Conservation (phyloP, 23 tunicate genomes). For the Trididemnum miniatum region DNA sequence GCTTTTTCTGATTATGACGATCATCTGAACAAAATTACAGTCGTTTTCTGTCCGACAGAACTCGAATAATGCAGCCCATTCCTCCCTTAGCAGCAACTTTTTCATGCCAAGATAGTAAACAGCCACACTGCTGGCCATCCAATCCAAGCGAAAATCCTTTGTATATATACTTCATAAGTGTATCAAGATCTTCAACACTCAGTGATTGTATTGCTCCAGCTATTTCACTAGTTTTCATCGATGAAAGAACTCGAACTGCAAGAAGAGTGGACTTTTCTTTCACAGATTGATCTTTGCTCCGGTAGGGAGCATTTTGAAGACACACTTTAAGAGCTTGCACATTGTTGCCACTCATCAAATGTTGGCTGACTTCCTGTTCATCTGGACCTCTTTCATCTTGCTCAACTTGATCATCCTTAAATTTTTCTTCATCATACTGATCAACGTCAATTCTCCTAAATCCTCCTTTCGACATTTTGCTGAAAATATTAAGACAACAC, state of each 20-base stretch:
- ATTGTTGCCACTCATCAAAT: conserved; percentile 48
- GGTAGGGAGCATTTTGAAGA: conserved; percentile 65
- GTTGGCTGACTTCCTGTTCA: conserved; percentile 48
- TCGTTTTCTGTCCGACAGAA: conserved; percentile 73
- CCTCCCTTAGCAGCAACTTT: conserved; percentile 72
- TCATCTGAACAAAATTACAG: too few species aligned
- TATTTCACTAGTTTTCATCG: conserved; percentile 65
- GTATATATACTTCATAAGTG: conserved; percentile 79
- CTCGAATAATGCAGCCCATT: conserved; percentile 78
- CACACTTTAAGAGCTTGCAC: conserved; percentile 61
- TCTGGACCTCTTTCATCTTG: conserved; percentile 70
- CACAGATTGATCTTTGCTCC: conserved; percentile 28
- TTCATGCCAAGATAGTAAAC: conserved; percentile 75
- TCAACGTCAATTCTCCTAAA: conserved; percentile 91
- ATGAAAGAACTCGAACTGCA: conserved; percentile 59
- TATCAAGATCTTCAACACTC: conserved; percentile 57
- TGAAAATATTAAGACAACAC: too few species aligned
- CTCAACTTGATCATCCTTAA: conserved; percentile 66
- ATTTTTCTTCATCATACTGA: too few species aligned
- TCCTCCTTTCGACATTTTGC: conserved; percentile 11
- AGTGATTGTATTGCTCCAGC: conserved; percentile 44
- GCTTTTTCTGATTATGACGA: too few species aligned
- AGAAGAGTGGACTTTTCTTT: conserved; percentile 37
- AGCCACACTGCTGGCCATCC: conserved; percentile 79
- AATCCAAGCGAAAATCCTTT: conserved; percentile 77